Conservation (phyloP, 2,113 vertebrate genomes). For the Asarcornis scutulata region DNA sequence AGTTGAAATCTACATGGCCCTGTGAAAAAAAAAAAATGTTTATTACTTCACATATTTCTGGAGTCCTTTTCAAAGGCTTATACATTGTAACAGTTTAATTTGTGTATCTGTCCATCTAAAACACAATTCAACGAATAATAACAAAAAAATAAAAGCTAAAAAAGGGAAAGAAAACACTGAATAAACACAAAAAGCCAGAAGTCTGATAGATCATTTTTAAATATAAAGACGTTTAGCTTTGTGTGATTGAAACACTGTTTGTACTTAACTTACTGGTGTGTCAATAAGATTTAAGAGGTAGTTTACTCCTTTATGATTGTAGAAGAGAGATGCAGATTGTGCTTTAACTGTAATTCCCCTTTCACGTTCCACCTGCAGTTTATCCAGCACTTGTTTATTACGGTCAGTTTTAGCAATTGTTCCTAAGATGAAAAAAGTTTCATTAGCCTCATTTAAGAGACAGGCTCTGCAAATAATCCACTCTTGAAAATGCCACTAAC, state of each 20-base stretch:
- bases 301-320: constrained; percentile 80
- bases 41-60: background rate
- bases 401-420: constrained; percentile 88
- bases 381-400: constrained; percentile 97
- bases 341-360: constrained; percentile 98
- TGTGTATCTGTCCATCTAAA: background rate
- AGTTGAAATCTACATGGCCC: constrained; percentile 98
- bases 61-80: background rate
- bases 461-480: background rate
- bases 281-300: constrained; percentile 98
- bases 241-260: background rate
- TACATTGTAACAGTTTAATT: background rate
- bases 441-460: background rate
- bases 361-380: constrained; percentile 96
- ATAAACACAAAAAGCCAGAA: background rate
- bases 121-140: background rate
- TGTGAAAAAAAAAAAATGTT: constrained; percentile 64
- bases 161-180: background rate
- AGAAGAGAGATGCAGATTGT: constrained; percentile 95
- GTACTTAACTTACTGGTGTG: constrained; percentile 86
- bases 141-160: background rate
- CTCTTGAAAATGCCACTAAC: background rate
- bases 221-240: background rate
- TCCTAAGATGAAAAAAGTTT: constrained; percentile 72
- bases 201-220: background rate